Evolutionary conservation across 2,888 invertebrate genomes (phyloP), one percentile per base, ranked within the genome.

Genomic region (Noctua fimbriata): DNA sequence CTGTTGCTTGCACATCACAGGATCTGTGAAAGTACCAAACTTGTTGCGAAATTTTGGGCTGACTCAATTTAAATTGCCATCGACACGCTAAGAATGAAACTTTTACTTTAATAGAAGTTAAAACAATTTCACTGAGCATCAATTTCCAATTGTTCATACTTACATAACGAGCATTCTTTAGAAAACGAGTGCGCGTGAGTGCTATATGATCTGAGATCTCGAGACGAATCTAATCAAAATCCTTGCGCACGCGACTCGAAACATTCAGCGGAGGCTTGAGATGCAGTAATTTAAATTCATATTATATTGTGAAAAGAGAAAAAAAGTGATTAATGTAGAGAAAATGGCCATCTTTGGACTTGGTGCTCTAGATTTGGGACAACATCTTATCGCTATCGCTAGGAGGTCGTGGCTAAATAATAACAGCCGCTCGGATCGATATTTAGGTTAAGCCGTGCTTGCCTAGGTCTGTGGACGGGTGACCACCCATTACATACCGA

Each of bases 81-180:
- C 58, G 60, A 16, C 16, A 60, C 28, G 16, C 28, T 16, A 60
- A 16, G 28, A 60, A 55, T 18, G 0, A 81, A 60, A 78, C 67
- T 80, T 65, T 75, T 67, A 70, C 83, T 84, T 79, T 78, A 70
- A 70, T 65, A 32, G 14, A 41, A 10, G 9, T 47, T 52, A 55
- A 63, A 71, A 66, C 12, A 60, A 79, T 76, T 73, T n/a, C 41
- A 75, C 32, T 72, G 36, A 73, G 65, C 66, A 67, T 60, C 75
- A 86, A 86, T 85, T 87, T 75, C 74, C 81, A 85, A 87, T 87
- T 74, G 66, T 67, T 75, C 84, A 87, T 49, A 28, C 73, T 87
- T 84, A 75, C 76, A 69, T 81, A 85, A 87, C 71, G 14, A 58
- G 69, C 69, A 85, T 84, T 77, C 76, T 67, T 73, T 83, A 84